Conservation (phyloP, 2,113 vertebrate genomes). For the Malaclemys terrapin region DNA sequence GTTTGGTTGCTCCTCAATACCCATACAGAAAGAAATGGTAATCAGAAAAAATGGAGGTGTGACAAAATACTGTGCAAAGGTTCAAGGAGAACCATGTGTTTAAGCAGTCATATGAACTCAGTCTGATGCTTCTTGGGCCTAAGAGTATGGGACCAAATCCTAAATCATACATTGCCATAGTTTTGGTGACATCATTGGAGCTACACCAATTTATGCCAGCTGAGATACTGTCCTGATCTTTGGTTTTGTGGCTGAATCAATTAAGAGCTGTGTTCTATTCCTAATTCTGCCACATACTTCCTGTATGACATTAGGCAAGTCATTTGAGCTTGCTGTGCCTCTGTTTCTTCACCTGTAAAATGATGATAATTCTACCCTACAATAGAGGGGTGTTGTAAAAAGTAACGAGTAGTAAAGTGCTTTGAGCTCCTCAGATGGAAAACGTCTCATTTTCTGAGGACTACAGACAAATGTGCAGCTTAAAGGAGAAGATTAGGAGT, state of each 20-base stretch:
- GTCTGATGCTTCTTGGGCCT: not conserved
- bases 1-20: not conserved
- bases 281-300: not conserved
- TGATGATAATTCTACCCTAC: not conserved
- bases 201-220: not conserved
- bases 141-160: not conserved
- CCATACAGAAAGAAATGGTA: not conserved
- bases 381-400: not conserved
- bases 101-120: accelerated
- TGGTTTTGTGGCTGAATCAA: not conserved
- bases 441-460: not conserved
- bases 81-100: not conserved
- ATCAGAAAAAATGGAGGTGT: not conserved
- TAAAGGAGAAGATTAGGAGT: not conserved
- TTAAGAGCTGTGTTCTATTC: not conserved
- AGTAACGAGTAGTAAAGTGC: not conserved
- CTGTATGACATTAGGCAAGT: not conserved
- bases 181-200: not conserved
- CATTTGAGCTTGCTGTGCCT: not conserved
- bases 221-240: not conserved
- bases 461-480: not conserved
- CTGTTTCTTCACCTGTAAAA: not conserved
- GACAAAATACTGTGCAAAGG: not conserved
- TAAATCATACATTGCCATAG: not conserved
- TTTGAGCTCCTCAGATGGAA: not conserved